Evolutionary conservation across 2,797 vertebrate species (phyloP), one percentile per base, ranked within the genome.

Genomic region (Centroberyx gerrardi): DNA sequence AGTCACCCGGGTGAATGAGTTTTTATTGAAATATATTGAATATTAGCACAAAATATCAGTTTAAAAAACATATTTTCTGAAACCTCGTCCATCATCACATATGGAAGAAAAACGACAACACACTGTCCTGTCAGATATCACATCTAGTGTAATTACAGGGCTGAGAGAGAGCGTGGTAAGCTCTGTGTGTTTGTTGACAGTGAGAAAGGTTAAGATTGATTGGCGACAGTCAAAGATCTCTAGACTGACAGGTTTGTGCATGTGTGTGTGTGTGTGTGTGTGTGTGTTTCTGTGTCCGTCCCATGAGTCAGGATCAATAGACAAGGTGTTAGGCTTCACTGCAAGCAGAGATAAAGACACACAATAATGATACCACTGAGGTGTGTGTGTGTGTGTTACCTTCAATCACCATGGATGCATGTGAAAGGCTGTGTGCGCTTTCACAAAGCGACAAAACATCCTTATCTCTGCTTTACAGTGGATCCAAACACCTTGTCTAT

Each of bases 401-500:
- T 22, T 22, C 60, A 14, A 46, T 74, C 46, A n/a, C 62, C 31
- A 49, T 42, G 58, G 46, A 67, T 61, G 29, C 48, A 56, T 33
- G 18, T 72, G 27, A 73, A 53, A 65, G 17, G 14, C 51, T n/a
- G 33, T 22, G 22, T 33, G 33, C 33, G 4, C 9, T 44, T 44
- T 44, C 13, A 44, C 42, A 8, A 13, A 8, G n/a, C 42, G 8
- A 61, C 74, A 66, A 28, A 28, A 3, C 40, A 22, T 60, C 60
- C 76, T 84, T 80, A 82, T 87, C 85, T 66, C 38, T 65, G 38
- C 44, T 8, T 53, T 8, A 72, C 77, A 88, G 60, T 78, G 40
- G 62, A 49, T 66, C 15, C 8, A 12, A 22, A 5, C 31, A 42
- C 33, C 3, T 53, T 53, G n/a, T 44, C 46, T 18, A 44, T 65